A percentile compares a stretch with the other conserved stretches of the same genome.
These are phyloP conservation scores for Tenthredo amoena DNA, from an alignment of 2,888 invertebrate genomes.

Conservation along the genomic window DNA sequence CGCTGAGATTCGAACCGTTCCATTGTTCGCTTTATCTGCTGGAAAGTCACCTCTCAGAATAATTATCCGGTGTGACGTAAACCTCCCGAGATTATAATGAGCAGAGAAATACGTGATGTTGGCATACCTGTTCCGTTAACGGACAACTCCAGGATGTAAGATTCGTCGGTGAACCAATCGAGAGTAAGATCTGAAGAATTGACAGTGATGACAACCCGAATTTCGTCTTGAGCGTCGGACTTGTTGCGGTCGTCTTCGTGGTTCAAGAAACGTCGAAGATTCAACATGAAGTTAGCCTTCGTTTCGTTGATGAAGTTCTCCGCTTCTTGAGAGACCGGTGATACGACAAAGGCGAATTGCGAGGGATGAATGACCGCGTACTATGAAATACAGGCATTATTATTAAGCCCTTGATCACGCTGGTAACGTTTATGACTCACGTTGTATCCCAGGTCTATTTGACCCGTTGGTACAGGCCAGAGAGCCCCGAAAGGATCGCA, in stretches of 20 bases:
- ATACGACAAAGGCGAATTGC: slow-evolving; percentile 55
- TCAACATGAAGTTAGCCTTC: not conserved
- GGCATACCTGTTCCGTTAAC: not conserved
- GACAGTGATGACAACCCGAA: slow-evolving; percentile 76
- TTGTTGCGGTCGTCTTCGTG: not conserved
- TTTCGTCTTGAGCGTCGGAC: no score
- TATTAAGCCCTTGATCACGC: not conserved
- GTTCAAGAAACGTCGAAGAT: not conserved
- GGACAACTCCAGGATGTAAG: slow-evolving; percentile 80
- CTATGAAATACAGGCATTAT: slow-evolving; percentile 50
- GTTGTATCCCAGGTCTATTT: slow-evolving; percentile 58
- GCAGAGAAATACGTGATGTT: slow-evolving; percentile 70
- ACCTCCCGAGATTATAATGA: slow-evolving; percentile 73
- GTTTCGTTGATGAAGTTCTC: slow-evolving; percentile 4
- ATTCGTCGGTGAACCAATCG: slow-evolving; percentile 86
- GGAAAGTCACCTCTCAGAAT: not conserved
- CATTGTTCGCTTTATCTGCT: slow-evolving; percentile 65
- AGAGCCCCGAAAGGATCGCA: slow-evolving; percentile 65
- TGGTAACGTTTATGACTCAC: slow-evolving; percentile 61
- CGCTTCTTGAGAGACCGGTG: slow-evolving; percentile 42
- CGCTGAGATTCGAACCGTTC: slow-evolving; percentile 81
- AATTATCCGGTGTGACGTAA: not conserved
- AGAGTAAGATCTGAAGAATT: slow-evolving; percentile 79
- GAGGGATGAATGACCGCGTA: slow-evolving; percentile 58
- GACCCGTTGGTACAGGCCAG: slow-evolving; percentile 69